Evolutionary conservation across 2,888 invertebrate genomes (phyloP), one percentile per base, ranked within the genome.

Genomic region (Diaphora mendica): DNA sequence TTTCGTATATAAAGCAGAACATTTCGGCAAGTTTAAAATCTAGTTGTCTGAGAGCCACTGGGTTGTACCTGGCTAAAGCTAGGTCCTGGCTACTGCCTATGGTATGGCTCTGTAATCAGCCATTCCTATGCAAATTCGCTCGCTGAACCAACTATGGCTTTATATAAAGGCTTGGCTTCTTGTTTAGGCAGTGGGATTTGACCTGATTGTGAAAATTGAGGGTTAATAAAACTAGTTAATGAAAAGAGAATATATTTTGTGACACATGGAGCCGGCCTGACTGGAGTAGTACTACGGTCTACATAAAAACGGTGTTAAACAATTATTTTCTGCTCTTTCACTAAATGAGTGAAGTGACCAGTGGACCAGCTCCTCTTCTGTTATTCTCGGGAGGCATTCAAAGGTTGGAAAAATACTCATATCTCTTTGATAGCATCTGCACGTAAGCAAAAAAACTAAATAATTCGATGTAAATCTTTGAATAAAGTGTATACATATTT

Each of bases 41-140:
- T 85, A 87, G 86, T 87, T 87, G 84, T 81, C 79, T 79, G 79
- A 80, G 77, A 80, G 70, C 81, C 81, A 86, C 86, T 85, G 81
- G 78, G 79, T 69, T 77, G 81, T 86, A 86, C 86, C 86, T 86
- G 86, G 76, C 73, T 82, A 83, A 80, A 90, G 87, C 92, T 87
- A 89, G 90, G 90, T 89, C 90, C 91, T 84, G 76, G 79, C 84
- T 83, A 88, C 82, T 86, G 93, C 91, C 93, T 93, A 93, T 91
- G 91, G 91, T 91, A 90, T 90, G 89, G 90, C 91, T 91, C 92
- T 89, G 91, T 94, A 94, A 94, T 94, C 94, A 93, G 92, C 95
- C 92, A 94, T 95, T 95, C 94, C 94, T 91, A 94, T 94, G 95
- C 94, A 94, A 95, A 95, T 95, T 92, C 91, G 87, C 87, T 88